A percentile compares a stretch with the other conserved stretches of the same genome.
These are phyloP conservation scores for Drosophila kepulauana DNA, from an alignment of 1,140 invertebrate genomes.

Conservation along the genomic window DNA sequence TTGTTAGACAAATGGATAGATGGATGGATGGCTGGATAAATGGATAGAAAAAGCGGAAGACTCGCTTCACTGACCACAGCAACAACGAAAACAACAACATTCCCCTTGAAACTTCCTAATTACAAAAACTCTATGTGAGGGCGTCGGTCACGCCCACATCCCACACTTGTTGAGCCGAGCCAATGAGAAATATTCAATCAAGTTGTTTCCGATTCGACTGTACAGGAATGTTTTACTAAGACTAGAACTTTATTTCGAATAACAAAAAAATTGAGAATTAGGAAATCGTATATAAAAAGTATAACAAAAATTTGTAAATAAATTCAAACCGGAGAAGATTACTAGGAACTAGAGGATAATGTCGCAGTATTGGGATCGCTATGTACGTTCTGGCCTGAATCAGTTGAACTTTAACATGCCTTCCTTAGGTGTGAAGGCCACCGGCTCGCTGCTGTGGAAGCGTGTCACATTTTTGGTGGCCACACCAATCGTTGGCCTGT, in stretches of 20 bases:
- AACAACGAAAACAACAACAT: background rate
- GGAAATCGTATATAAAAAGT: slow-evolving; percentile 7
- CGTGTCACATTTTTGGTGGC: slow-evolving; percentile 90
- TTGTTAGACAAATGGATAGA: slow-evolving; percentile 6
- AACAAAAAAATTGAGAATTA: slow-evolving; percentile 6
- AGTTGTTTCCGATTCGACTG: slow-evolving; percentile 5
- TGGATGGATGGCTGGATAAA: slow-evolving; percentile 19
- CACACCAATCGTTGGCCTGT: slow-evolving; percentile 88
- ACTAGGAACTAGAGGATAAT: slow-evolving; percentile 19
- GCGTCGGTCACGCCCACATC: background rate
- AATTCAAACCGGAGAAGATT: slow-evolving; percentile 15
- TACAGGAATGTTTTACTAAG: background rate
- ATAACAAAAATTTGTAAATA: background rate
- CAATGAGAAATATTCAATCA: slow-evolving; percentile 10
- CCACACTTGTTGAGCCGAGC: background rate
- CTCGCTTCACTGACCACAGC: slow-evolving; percentile 16
- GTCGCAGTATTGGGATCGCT: slow-evolving; percentile 44
- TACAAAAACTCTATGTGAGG: slow-evolving; percentile 23
- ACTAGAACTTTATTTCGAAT: background rate
- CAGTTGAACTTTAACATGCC: slow-evolving; percentile 7
- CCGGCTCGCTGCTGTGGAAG: slow-evolving; percentile 86
- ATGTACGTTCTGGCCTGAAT: slow-evolving; percentile 7
- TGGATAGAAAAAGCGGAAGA: slow-evolving; percentile 46
- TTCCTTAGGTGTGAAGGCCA: slow-evolving; percentile 11
- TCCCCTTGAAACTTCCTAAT: slow-evolving; percentile 76